Conservation (phyloP, 2,888 invertebrate genomes). For the Hofmannophila pseudospretella region DNA sequence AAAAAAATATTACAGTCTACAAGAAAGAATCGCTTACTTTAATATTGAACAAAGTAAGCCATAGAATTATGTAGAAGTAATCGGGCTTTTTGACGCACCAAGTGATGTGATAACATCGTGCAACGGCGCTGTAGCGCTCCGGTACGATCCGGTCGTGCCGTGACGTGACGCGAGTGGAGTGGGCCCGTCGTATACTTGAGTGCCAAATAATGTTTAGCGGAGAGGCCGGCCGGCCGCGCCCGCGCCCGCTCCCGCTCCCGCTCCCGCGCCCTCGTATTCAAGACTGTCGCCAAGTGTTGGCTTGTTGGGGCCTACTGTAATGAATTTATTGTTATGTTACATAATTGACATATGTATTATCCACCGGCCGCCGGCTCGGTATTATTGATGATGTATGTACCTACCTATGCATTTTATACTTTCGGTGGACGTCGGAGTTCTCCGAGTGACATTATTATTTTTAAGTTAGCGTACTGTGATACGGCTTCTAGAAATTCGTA, state of each 20-base stretch:
- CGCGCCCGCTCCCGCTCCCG: no score
- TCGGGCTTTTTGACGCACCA: not conserved
- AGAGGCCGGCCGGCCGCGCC: constrained; percentile 7
- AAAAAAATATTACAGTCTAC: no score
- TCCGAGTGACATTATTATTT: constrained; percentile 27
- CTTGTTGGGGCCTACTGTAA: constrained; percentile 35
- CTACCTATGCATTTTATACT: not conserved
- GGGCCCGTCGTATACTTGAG: no score
- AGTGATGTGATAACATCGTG: not conserved
- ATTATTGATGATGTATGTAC: not conserved
- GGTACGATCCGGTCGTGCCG: no score
- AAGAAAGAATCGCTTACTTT: no score
- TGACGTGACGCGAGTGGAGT: no score
- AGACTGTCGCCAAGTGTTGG: no score
- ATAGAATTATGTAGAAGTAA: no score
- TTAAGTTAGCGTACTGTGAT: constrained; percentile 72
- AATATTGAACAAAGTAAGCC: not conserved
- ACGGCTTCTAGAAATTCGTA: constrained; percentile 58
- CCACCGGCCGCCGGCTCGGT: no score
- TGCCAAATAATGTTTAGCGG: not conserved
- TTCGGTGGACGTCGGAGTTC: not conserved
- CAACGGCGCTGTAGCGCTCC: no score
- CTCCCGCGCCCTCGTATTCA: constrained; percentile 21
- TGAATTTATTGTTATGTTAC: not conserved
- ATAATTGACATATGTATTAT: no score